These are phyloP conservation scores for Shargacucullia verbasci DNA, from an alignment of 2,888 invertebrate species.

Conservation along the genomic window DNA sequence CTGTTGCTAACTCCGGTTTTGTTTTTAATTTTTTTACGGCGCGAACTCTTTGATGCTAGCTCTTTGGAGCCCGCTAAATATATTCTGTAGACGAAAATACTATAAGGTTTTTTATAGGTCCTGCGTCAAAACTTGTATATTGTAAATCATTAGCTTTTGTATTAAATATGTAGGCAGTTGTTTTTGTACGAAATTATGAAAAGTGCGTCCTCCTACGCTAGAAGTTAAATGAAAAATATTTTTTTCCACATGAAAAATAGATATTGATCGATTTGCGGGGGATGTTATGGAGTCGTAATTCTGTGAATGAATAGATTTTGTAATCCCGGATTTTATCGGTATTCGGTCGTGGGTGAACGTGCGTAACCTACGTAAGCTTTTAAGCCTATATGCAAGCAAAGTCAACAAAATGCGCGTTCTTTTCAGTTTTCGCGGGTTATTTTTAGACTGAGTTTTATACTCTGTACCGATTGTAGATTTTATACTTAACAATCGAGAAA, in stretches of 20 bases:
- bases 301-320: slow-evolving; percentile 12
- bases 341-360: slow-evolving; percentile 46
- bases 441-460: too few species aligned
- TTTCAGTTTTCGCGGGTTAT: too few species aligned
- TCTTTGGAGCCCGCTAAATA: slow-evolving; percentile 43
- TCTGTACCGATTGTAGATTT: too few species aligned
- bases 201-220: slow-evolving; percentile 32
- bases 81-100: slow-evolving; percentile 41
- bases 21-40: slow-evolving; percentile 60
- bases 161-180: slow-evolving; percentile 8
- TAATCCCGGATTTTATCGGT: slow-evolving; percentile 28
- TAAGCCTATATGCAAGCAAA: too few species aligned
- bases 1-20: slow-evolving; percentile 69
- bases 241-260: slow-evolving; percentile 24
- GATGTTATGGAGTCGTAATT: slow-evolving; percentile 3
- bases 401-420: neutral
- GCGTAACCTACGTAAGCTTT: slow-evolving; percentile 29
- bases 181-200: slow-evolving; percentile 21
- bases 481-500: too few species aligned
- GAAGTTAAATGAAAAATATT: neutral
- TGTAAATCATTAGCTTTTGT: slow-evolving; percentile 34
- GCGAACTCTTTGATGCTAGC: slow-evolving; percentile 44
- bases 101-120: slow-evolving; percentile 46
- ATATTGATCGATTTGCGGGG: slow-evolving; percentile 32
- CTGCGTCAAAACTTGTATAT: too few species aligned